Evolutionary conservation across 2,797 vertebrate genomes (phyloP).

Genomic region (Parauchenoglanis ngamensis): DNA sequence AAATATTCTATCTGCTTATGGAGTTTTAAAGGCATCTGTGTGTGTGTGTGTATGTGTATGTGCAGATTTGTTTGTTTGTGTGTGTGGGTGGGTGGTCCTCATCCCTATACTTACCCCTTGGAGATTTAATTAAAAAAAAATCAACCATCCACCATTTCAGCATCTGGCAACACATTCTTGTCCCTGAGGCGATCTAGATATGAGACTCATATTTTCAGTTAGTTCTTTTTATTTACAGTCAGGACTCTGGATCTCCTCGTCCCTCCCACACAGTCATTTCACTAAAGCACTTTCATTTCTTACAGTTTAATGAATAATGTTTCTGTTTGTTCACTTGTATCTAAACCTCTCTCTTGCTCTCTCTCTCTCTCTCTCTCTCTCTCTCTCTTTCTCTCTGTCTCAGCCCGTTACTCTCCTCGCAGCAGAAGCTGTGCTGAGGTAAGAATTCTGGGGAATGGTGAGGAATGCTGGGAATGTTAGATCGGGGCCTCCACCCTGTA

Average conservation of each 20-base stretch:
- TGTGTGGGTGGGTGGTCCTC: neutral
- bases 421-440: constrained; percentile 20
- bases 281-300: neutral
- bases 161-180: neutral
- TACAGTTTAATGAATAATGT: neutral
- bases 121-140: neutral
- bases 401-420: neutral
- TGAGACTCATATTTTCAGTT: neutral
- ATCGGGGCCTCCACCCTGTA: constrained; percentile 49
- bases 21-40: neutral
- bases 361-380: constrained; percentile 2
- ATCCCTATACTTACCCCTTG: neutral
- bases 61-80: neutral
- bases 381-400: neutral
- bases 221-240: neutral
- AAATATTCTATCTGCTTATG: neutral
- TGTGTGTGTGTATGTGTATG: neutral
- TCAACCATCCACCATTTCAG: neutral
- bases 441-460: constrained; percentile 38
- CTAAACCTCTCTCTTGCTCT: constrained; percentile 5
- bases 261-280: neutral
- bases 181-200: neutral
- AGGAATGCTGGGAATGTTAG: constrained; percentile 55
- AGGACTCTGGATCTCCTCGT: neutral
- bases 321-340: neutral